A percentile compares a stretch with the other conserved stretches of the same genome.
These are phyloP conservation scores for Caenorhabditis sp. DNA, from an alignment of 2,888 invertebrate species.

Conservation along the genomic window DNA sequence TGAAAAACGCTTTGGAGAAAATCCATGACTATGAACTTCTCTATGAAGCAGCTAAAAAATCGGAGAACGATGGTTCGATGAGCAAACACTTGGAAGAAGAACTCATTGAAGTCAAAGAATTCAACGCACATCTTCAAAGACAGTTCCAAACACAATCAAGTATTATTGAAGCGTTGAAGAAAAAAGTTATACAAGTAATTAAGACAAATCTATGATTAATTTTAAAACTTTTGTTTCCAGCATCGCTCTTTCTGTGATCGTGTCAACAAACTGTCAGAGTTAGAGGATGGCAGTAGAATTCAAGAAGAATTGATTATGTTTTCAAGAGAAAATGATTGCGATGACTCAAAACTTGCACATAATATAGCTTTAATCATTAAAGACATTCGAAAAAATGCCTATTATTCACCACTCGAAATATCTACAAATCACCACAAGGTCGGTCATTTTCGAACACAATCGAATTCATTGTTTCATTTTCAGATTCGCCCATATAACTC, in stretches of 20 bases:
- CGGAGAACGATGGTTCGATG: constrained; percentile 35
- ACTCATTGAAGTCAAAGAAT: constrained; percentile 48
- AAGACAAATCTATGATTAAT: not conserved
- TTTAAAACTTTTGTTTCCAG: constrained; percentile 3
- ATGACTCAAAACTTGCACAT: constrained; percentile 40
- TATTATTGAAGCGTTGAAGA: constrained; percentile 64
- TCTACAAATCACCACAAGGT: constrained; percentile 51
- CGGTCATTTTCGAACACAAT: no score
- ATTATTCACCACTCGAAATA: constrained; percentile 48
- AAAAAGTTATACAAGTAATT: constrained; percentile 54
- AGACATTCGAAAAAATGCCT: constrained; percentile 34
- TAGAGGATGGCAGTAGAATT: constrained; percentile 36
- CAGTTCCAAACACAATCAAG: constrained; percentile 64
- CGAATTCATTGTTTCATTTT: constrained; percentile 14
- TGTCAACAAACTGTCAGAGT: constrained; percentile 41
- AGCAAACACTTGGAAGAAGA: constrained; percentile 38
- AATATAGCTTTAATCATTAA: constrained; percentile 46
- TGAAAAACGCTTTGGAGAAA: constrained; percentile 54
- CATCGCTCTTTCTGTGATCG: constrained; percentile 37
- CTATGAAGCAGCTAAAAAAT: constrained; percentile 46
- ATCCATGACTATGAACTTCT: constrained; percentile 54
- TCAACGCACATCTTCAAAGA: constrained; percentile 54
- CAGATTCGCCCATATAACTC: constrained; percentile 53
- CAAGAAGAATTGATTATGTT: constrained; percentile 39
- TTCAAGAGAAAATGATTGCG: constrained; percentile 41